Evolutionary conservation across 2,888 invertebrate genomes (phyloP).

Genomic region (Cataglyphis rosenhaueri): DNA sequence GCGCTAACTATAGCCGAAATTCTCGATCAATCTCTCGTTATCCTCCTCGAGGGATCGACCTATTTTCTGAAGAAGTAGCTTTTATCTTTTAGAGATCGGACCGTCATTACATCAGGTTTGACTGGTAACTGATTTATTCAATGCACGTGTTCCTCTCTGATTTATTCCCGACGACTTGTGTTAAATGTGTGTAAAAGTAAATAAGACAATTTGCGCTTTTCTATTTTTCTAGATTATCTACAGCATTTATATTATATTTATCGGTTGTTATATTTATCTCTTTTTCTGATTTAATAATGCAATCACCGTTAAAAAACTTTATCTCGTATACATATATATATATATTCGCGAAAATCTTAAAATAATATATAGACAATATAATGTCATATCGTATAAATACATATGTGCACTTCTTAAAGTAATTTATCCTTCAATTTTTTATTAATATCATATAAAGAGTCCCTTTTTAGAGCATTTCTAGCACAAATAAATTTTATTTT

Average conservation of each 20-base stretch:
- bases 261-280: too few relatives aligned
- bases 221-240: not conserved
- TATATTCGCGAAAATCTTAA: not conserved
- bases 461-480: not conserved
- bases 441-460: not conserved
- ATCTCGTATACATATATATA: not conserved
- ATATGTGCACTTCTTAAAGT: constrained; percentile 10
- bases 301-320: constrained; percentile 29
- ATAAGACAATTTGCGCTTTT: not conserved
- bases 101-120: constrained; percentile 26
- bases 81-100: constrained; percentile 17
- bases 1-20: constrained; percentile 10
- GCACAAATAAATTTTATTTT: not conserved
- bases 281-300: constrained; percentile 19
- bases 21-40: constrained; percentile 50
- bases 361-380: not conserved
- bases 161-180: not conserved
- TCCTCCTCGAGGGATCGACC: constrained; percentile 1
- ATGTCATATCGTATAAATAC: not conserved
- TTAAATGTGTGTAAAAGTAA: not conserved
- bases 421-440: not conserved
- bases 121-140: constrained; percentile 42
- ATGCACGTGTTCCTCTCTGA: not conserved
- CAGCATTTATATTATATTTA: not conserved
- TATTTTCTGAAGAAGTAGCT: constrained; percentile 34